These are phyloP conservation scores for Ips typographus DNA, from an alignment of 1,140 invertebrate genomes.

Conservation along the genomic window DNA sequence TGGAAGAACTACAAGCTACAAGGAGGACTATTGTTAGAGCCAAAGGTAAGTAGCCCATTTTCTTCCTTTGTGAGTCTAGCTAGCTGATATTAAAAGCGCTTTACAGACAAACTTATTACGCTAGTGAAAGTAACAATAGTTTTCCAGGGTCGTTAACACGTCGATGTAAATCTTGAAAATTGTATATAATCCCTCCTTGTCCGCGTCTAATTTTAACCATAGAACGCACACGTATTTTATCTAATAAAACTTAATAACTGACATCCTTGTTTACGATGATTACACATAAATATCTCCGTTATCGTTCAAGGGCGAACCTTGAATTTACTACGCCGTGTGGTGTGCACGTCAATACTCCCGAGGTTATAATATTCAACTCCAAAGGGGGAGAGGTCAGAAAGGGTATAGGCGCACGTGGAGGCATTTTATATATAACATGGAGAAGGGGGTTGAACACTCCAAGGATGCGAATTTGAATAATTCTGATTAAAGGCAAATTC, in stretches of 20 bases:
- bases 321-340: constrained; percentile 24
- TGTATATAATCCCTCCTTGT: background rate
- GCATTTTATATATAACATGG: background rate
- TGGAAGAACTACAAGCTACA: no score
- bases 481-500: no score
- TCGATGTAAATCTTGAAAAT: no score
- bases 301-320: constrained; percentile 34
- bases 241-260: constrained; percentile 12
- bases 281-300: constrained; percentile 25
- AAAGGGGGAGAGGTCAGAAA: background rate
- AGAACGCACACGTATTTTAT: background rate
- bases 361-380: background rate
- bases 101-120: no score
- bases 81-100: no score
- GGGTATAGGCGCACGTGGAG: background rate
- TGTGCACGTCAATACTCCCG: constrained; percentile 21
- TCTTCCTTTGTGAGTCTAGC: no score
- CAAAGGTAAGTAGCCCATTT: no score
- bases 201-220: background rate
- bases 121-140: no score
- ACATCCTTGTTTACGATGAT: constrained; percentile 23
- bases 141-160: no score
- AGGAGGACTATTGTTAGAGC: no score
- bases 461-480: no score
- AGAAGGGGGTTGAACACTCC: background rate